Base-by-base conservation (phyloP, 2,888 invertebrate genomes). In the Drosophila lacicola region DNA sequence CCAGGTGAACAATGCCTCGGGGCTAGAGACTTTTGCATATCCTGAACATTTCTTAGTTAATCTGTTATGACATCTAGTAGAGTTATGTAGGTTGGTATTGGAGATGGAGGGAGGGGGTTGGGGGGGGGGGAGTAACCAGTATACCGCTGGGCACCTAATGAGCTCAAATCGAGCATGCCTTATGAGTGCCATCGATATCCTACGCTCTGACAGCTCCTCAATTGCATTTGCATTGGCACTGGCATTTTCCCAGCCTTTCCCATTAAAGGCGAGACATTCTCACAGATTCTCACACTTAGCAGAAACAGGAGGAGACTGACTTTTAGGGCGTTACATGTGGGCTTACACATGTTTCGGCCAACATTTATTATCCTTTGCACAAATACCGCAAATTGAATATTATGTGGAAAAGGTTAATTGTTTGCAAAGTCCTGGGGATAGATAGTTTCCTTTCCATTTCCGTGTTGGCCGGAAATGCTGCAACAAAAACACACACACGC, bases 201-300 rank as follows among this genome's bases (percentile, higher is more conserved):
- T 89, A 85, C 85, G 90, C 90, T 90, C 89, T 89, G 86, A 90
- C 88, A 84, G 82, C 82, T 80, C 78, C 73, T 67, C 81, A 69
- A 88, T 85, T 82, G 77, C 82, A 87, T 69, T 81, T 69, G 70
- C 71, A 76, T 70, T 62, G 17, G n/a, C 45, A 58, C 57, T 70
- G 29, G 29, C 29, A 29, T 29, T 66, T 77, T 77, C 76, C 78
- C 73, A 77, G 68, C 67, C 47, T 54, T 45, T 13, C 37, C 57
- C 47, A 57, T 45, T 13, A 42, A 42, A 55, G 73, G 75, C 73
- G 77, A 76, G 77, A 76, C 69, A 69, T 77, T 69, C 77, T 73
- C 67, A 60, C 62, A 64, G 68, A 85, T 82, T 82, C 78, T 79
- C 83, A 83, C 83, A 82, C 86, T 80, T 72, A n/a, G 1, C 19